Base-by-base conservation (phyloP, 2,113 vertebrate species). In the Xyliphius kryptos region DNA sequence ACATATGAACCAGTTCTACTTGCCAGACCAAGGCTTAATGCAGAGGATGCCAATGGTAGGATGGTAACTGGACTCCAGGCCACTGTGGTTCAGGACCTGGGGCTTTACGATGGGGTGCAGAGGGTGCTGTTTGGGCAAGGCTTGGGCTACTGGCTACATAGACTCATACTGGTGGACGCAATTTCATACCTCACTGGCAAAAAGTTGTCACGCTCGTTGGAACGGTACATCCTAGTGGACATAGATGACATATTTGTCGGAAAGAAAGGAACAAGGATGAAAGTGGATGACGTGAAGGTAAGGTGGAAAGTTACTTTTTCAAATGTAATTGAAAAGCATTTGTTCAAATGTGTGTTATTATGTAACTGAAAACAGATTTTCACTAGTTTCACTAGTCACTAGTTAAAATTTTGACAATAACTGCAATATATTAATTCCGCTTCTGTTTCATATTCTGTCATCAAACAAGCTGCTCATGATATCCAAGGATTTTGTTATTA, bases 191-290 rank as follows among this genome's bases (percentile, higher is more conserved):
- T 97, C 70, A 91, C 94, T 0, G 91, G 92, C 57, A 91, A 90
- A 74, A 95, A 87, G 73, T 84, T 97, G 43, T 87, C 79, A 0
- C 67, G 93, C 44, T 92, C 94, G 14, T 79, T 96, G 85, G 91
- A 97, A 6, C 87, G 92, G 47, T 92, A 95, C 80, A 85, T 97
- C 67, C 86, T 97, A 69, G 95, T 97, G 64, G 95, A 97, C 85
- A 92, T 96, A 26, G 94, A 97, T 14, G 94, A 97, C 74, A 97
- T 97, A 78, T 97, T 97, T 19, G 94, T 97, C 6, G 95, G 95
- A 22, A 97, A 97, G 68, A 93, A 96, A 69, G 92, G 95, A n/a
- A 97, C 95, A 0, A 90, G 95, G 58, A 97, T 97, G 95, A 97
- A 95, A 14, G 17, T 87, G 77, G 88, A 91, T 2, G 94, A 97